phyloP scores from a whole-genome alignment of 2,888 invertebrate species.

The Phania funesta region DNA sequence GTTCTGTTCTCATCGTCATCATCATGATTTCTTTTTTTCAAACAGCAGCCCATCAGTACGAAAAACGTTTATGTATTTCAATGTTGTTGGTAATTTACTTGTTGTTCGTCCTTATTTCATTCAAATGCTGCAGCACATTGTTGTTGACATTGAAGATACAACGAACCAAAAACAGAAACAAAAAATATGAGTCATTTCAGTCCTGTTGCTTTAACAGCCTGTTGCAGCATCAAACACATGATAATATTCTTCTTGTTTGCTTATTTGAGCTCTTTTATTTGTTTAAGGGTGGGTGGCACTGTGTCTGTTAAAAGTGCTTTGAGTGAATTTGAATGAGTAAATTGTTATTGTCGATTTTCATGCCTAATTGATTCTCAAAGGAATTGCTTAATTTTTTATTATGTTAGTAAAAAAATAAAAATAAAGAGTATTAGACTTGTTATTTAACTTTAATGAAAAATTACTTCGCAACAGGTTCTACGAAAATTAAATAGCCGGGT shows the following conservation, averaged over 20 bases:
- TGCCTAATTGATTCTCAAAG: constrained; percentile 40
- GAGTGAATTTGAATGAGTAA: constrained; percentile 26
- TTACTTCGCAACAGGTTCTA: too few species aligned
- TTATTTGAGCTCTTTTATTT: constrained; percentile 22
- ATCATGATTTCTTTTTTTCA: background rate
- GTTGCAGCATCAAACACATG: constrained; percentile 45
- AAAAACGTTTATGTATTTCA: constrained; percentile 20
- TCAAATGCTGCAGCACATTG: constrained; percentile 33
- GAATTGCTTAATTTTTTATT: background rate
- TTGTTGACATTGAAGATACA: constrained; percentile 44
- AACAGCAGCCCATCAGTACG: constrained; percentile 21
- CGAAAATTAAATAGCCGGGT: too few species aligned
- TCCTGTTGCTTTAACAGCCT: constrained; percentile 63
- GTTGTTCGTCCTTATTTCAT: constrained; percentile 24
- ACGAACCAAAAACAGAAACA: background rate
- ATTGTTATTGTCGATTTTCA: constrained; percentile 38
- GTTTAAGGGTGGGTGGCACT: background rate
- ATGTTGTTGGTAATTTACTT: constrained; percentile 30
- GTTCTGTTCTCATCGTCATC: constrained; percentile 20
- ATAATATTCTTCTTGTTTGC: background rate
- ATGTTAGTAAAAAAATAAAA: too few species aligned
- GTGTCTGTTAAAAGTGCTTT: background rate
- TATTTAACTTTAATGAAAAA: too few species aligned
- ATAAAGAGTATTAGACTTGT: too few species aligned
- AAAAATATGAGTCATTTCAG: constrained; percentile 9